Evolutionary conservation across 2,797 vertebrate species (phyloP).

Genomic region (Valencia hispanica): DNA sequence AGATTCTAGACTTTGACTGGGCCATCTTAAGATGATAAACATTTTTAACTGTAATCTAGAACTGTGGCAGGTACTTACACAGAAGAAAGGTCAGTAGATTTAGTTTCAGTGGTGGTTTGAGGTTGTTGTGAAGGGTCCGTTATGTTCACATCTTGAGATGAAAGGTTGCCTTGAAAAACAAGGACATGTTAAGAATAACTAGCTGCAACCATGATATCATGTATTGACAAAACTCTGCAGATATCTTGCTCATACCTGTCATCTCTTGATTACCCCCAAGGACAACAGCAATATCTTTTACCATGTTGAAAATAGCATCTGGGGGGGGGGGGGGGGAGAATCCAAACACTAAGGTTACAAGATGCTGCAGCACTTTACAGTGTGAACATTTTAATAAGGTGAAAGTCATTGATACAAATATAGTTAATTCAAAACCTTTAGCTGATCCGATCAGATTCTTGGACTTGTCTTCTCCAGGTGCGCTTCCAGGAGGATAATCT

Average conservation of each 20-base stretch:
- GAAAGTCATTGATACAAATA: background rate
- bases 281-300: constrained; percentile 95
- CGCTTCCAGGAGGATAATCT: constrained; percentile 90
- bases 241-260: constrained; percentile 67
- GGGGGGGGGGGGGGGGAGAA: constrained; percentile 50
- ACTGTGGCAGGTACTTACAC: constrained; percentile 55
- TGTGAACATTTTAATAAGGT: background rate
- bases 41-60: background rate
- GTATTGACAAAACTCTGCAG: background rate
- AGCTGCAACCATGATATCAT: background rate
- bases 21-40: background rate
- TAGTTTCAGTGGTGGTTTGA: constrained; percentile 31
- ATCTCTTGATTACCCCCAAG: constrained; percentile 86
- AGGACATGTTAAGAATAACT: background rate
- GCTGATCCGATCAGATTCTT: constrained; percentile 96
- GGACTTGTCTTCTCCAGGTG: constrained; percentile 87
- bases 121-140: constrained; percentile 43
- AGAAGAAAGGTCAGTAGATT: constrained; percentile 22
- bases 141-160: constrained; percentile 74
- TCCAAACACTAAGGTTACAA: background rate
- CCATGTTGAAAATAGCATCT: constrained; percentile 98
- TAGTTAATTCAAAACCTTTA: constrained; percentile 80
- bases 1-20: background rate
- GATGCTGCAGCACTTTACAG: background rate
- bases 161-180: constrained; percentile 61